Evolutionary conservation across 2,797 vertebrate genomes (phyloP), one percentile per base, ranked within the genome.

Genomic region (Clamator glandarius): DNA sequence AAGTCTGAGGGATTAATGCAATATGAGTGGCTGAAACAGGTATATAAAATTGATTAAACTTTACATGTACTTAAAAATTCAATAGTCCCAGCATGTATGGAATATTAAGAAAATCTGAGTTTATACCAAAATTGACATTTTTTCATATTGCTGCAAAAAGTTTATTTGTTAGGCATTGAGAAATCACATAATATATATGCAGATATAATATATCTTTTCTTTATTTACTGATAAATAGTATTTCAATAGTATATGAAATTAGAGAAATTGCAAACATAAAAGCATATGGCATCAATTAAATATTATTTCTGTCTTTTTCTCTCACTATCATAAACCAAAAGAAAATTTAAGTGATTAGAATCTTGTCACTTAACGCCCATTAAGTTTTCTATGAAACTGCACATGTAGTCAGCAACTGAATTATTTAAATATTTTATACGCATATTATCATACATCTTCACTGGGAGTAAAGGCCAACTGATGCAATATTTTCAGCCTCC

Each of bases 391-490:
- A 14, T 84, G 84, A 90, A 89, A 76, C 20, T n/a, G 11, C 5
- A 17, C 25, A 11, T 6, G 15, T 39, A 93, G 41, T 84, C 59
- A 89, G 44, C 15, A 84, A 84, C 9, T 59, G 10, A 2, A 41
- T 93, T 81, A 86, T 93, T 95, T 94, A 93, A 93, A 48, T 14
- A 67, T 87, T 76, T 76, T 95, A 81, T 64, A 28, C 12, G 12
- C 1, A 1, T 29, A 18, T 28, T 62, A 83, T 69, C n/a, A 50
- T 62, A 12, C 4, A 41, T 79, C 12, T 91, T 96, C 81, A 57
- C 6, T 62, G 73, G 70, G 17, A 86, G 80, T 92, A 92, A 93
- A 74, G 26, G 26, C 55, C 51, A 92, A 78, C 55, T 79, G 55
- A 76, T 88, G 17, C 24, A 91, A 44, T 89, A 76, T 90, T 96